Evolutionary conservation across 2,113 vertebrate genomes (phyloP).

Genomic region (Scophthalmus maximus): DNA sequence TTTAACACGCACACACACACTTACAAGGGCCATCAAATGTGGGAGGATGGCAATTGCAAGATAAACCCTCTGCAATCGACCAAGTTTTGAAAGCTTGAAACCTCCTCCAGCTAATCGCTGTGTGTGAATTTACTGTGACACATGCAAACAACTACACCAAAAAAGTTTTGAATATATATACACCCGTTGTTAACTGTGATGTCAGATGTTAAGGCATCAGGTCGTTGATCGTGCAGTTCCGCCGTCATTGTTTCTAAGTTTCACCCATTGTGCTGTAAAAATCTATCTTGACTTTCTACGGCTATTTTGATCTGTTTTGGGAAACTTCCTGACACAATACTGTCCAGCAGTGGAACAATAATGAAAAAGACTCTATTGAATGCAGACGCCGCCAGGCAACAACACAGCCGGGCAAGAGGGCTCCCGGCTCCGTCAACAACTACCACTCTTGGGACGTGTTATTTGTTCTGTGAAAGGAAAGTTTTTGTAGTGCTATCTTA

Average conservation of each 20-base stretch:
- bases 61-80: conserved; percentile 34
- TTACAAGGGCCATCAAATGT: conserved; percentile 39
- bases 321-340: conserved; percentile 50
- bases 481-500: conserved; percentile 36
- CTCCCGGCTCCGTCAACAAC: conserved; percentile 63
- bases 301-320: conserved; percentile 51
- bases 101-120: background rate
- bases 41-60: conserved; percentile 43
- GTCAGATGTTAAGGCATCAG: conserved; percentile 1
- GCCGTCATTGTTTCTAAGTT: conserved; percentile 39
- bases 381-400: conserved; percentile 20
- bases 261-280: conserved; percentile 45
- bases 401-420: conserved; percentile 20
- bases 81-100: conserved; percentile 16
- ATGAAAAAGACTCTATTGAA: conserved; percentile 42
- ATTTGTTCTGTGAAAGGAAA: conserved; percentile 6
- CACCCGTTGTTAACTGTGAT: background rate
- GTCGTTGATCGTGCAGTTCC: conserved; percentile 15
- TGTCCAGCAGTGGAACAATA: conserved; percentile 44
- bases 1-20: conserved; percentile 23
- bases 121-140: conserved; percentile 2
- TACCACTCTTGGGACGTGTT: conserved; percentile 36
- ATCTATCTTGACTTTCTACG: conserved; percentile 23
- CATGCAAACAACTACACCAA: background rate
- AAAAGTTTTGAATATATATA: background rate